These are phyloP conservation scores for Micromussa lordhowensis DNA, from an alignment of 92 coral and sea anemone genomes.

Conservation along the genomic window DNA sequence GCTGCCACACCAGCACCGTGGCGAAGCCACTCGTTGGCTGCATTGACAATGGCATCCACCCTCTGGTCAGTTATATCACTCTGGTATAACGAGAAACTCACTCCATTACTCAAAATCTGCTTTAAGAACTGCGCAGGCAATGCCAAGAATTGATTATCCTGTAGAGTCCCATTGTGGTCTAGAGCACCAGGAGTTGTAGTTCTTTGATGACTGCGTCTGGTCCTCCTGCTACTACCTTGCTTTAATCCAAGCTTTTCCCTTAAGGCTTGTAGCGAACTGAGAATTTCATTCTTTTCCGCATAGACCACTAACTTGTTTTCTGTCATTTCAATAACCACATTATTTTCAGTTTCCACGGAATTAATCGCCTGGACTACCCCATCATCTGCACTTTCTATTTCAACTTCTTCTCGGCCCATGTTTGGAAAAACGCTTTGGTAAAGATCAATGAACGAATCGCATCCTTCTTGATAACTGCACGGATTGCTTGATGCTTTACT, in stretches of 20 bases:
- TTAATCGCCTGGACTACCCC: neutral
- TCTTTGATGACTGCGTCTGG: constrained; percentile 13
- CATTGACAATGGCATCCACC: constrained; percentile 80
- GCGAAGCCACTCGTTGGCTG: constrained; percentile 65
- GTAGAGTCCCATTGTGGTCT: neutral
- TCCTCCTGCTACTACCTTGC: neutral
- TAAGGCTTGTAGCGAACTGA: neutral
- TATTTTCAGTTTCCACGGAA: neutral
- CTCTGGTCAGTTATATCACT: constrained; percentile 73
- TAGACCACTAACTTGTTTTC: constrained; percentile 23
- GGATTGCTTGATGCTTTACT: neutral
- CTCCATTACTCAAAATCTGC: constrained; percentile 27
- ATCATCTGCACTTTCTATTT: neutral
- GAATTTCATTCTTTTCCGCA: constrained; percentile 12
- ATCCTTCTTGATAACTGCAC: constrained; percentile 20
- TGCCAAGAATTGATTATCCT: neutral
- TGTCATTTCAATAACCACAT: constrained; percentile 32
- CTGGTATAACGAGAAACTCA: constrained; percentile 58
- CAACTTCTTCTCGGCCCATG: constrained; percentile 22
- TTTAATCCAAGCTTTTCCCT: constrained; percentile 13
- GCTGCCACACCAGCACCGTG: constrained; percentile 79
- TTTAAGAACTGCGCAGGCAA: neutral
- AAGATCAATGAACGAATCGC: constrained; percentile 46
- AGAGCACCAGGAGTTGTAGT: neutral
- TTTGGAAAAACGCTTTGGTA: constrained; percentile 33